These are phyloP conservation scores for Triplophysa rosa DNA, from an alignment of 2,113 vertebrate species.

Conservation along the genomic window DNA sequence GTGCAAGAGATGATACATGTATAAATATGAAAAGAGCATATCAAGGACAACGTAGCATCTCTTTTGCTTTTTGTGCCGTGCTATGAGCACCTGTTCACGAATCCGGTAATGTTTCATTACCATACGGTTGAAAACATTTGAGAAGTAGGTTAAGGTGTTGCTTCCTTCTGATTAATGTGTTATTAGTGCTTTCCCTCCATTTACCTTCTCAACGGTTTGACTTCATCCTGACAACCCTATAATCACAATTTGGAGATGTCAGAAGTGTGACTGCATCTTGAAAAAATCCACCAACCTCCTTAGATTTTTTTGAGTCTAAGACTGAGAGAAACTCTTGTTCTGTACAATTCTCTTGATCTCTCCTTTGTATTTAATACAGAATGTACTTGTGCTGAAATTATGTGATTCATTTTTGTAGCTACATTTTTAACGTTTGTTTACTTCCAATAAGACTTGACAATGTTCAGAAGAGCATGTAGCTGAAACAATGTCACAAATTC, in stretches of 20 bases:
- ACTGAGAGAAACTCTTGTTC: not conserved
- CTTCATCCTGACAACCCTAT: conserved; percentile 45
- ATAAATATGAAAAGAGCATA: too few relatives aligned
- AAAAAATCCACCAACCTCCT: not conserved
- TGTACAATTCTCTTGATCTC: not conserved
- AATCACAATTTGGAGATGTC: conserved; percentile 45
- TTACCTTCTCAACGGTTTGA: conserved; percentile 28
- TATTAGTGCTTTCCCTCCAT: conserved; percentile 35
- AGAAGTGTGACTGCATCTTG: conserved; percentile 29
- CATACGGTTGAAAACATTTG: not conserved
- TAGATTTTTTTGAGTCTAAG: not conserved
- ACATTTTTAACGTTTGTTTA: too few relatives aligned
- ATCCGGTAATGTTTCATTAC: not conserved
- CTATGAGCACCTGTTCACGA: not conserved
- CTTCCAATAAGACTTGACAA: too few relatives aligned
- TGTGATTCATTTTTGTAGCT: too few relatives aligned
- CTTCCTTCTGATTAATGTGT: conserved; percentile 40
- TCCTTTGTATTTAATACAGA: too few relatives aligned
- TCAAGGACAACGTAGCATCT: too few relatives aligned
- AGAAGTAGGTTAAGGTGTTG: conserved; percentile 32
- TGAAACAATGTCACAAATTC: too few relatives aligned
- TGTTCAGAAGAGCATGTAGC: too few relatives aligned
- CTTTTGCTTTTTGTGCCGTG: not conserved
- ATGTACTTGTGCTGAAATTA: too few relatives aligned
- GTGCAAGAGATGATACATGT: not conserved